phyloP scores from a whole-genome alignment of 30 jellyfish, hydroid and myxozoan genomes.

The Cassiopea andromeda region DNA sequence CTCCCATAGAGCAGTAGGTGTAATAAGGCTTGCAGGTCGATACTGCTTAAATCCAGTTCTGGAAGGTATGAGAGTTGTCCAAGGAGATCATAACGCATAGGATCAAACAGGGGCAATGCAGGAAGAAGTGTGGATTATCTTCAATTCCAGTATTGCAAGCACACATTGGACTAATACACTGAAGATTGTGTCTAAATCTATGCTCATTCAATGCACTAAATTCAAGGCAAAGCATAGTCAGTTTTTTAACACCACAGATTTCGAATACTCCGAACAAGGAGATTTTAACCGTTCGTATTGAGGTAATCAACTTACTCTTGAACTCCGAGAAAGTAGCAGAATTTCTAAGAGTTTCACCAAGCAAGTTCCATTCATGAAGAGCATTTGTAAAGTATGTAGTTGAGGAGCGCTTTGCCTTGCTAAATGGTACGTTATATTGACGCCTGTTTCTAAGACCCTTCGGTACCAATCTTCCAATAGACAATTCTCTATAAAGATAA shows the following conservation, averaged over 20 bases:
- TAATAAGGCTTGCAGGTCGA: neutral
- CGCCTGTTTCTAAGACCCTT: constrained; percentile 35
- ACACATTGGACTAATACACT: neutral
- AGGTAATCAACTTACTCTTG: constrained; percentile 17
- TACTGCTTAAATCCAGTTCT: too few species aligned
- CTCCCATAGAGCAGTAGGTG: constrained; percentile 35
- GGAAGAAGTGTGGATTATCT: neutral
- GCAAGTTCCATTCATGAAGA: constrained; percentile 36
- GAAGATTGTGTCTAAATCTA: neutral
- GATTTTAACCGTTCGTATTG: constrained; percentile 31
- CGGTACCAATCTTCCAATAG: constrained; percentile 14
- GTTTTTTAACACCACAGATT: constrained; percentile 28
- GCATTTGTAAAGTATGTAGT: constrained; percentile 25
- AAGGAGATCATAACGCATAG: constrained; percentile 22
- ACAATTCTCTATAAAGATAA: constrained; percentile 18
- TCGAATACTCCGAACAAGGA: constrained; percentile 30
- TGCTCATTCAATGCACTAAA: neutral
- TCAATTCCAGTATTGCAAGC: constrained; percentile 9
- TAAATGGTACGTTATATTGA: constrained; percentile 14
- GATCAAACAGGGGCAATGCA: neutral
- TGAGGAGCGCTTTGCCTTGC: constrained; percentile 44
- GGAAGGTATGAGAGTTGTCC: constrained; percentile 26
- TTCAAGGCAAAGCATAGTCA: constrained; percentile 11
- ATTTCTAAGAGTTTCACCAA: constrained; percentile 31
- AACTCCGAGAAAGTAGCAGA: constrained; percentile 35